Evolutionary conservation across 2,888 invertebrate genomes (phyloP).

Genomic region (Ecdyonurus torrentis): DNA sequence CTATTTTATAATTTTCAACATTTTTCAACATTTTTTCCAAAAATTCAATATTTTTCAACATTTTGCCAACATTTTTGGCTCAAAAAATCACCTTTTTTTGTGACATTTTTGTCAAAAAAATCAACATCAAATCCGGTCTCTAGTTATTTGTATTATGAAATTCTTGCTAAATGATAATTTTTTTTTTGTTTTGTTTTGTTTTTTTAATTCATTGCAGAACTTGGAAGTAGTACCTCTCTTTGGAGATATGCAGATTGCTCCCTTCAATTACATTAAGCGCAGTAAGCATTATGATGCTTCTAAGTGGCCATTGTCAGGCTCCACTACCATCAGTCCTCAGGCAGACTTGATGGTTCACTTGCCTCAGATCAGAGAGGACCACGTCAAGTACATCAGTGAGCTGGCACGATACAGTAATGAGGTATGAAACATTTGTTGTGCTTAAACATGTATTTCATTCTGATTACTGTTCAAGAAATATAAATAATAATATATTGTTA

Average conservation of each 20-base stretch:
- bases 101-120: no score
- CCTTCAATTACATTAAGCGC: slow-evolving; percentile 91
- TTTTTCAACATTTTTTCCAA: no score
- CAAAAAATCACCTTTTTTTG: no score
- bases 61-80: no score
- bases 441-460: no score
- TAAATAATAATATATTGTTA: neutral
- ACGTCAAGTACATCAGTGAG: slow-evolving; percentile 93
- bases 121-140: no score
- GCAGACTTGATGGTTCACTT: slow-evolving; percentile 91
- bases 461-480: neutral
- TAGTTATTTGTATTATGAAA: no score
- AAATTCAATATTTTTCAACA: no score
- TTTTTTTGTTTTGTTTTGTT: no score
- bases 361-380: slow-evolving; percentile 80
- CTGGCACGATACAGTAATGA: slow-evolving; percentile 72
- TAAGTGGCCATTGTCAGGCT: slow-evolving; percentile 79
- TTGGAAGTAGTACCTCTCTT: slow-evolving; percentile 91
- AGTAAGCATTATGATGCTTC: slow-evolving; percentile 80
- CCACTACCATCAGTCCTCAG: slow-evolving; percentile 67
- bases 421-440: slow-evolving; percentile 20
- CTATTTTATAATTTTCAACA: no score
- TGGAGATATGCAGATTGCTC: slow-evolving; percentile 99
- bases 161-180: no score
- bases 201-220: no score